A percentile compares a stretch with the other conserved stretches of the same genome.
Conservation (phyloP, 2,797 vertebrate genomes). For the Balearica regulorum region DNA sequence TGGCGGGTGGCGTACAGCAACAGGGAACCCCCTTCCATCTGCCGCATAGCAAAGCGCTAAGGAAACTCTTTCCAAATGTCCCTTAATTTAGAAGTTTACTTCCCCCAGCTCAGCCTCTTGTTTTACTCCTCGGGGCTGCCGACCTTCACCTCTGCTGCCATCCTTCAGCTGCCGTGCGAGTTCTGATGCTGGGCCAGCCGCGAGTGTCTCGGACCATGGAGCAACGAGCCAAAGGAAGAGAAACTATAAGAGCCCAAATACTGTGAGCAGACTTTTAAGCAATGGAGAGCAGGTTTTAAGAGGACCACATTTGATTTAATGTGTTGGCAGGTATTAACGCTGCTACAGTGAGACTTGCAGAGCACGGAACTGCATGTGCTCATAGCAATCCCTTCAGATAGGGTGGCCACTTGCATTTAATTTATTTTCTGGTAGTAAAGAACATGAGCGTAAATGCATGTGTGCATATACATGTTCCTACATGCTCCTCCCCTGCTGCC, state of each 20-base stretch:
- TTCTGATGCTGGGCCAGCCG: background rate
- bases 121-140: background rate
- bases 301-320: background rate
- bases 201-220: background rate
- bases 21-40: slow-evolving; percentile 9
- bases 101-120: background rate
- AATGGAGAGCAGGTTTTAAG: background rate
- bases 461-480: background rate
- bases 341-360: background rate
- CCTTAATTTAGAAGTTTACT: background rate
- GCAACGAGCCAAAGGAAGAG: background rate
- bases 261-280: background rate
- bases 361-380: background rate
- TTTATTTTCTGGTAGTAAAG: background rate
- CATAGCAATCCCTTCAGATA: background rate
- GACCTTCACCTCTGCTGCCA: background rate
- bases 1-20: background rate
- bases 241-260: background rate
- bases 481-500: background rate
- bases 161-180: background rate
- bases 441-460: rapidly evolving
- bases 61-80: slow-evolving; percentile 59
- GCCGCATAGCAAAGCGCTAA: background rate
- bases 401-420: background rate
- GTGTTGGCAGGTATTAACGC: background rate